These are phyloP conservation scores for Eira barbara DNA, from an alignment of 2,113 vertebrate genomes.

Conservation along the genomic window DNA sequence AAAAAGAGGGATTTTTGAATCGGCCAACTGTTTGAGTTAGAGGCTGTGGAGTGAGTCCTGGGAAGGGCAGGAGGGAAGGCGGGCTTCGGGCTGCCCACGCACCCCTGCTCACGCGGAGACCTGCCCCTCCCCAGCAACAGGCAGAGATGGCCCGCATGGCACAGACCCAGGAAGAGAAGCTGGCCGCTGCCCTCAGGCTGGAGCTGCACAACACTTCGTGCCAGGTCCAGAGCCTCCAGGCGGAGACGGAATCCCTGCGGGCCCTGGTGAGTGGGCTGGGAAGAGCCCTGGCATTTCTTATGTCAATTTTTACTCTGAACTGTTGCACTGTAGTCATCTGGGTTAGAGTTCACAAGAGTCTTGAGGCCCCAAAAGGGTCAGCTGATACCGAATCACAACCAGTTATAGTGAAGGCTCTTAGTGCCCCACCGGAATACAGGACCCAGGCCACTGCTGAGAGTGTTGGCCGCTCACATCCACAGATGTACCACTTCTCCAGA, in stretches of 20 bases:
- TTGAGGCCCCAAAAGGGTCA: neutral
- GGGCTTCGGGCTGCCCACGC: fast-evolving
- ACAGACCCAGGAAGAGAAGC: constrained; percentile 89
- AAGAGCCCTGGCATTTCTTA: neutral
- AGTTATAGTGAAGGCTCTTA: neutral
- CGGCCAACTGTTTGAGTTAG: neutral
- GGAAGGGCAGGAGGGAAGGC: neutral
- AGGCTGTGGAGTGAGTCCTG: neutral
- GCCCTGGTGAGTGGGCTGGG: constrained; percentile 86
- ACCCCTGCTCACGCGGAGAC: neutral
- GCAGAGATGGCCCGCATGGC: constrained; percentile 75
- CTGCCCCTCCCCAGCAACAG: constrained; percentile 76
- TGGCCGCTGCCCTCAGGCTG: constrained; percentile 87
- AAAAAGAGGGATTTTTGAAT: neutral
- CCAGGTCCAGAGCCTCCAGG: constrained; percentile 94
- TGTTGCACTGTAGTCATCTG: neutral
- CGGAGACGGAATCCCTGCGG: constrained; percentile 92
- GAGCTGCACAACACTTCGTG: constrained; percentile 88
- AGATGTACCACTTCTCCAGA: neutral
- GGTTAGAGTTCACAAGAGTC: neutral
- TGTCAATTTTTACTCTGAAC: neutral
- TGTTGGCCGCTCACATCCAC: neutral
- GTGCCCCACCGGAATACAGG: neutral
- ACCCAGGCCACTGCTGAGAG: neutral
- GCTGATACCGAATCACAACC: neutral